These are phyloP conservation scores for Druon quercuslanigerum DNA, from an alignment of 1,140 invertebrate species.

Conservation along the genomic window DNA sequence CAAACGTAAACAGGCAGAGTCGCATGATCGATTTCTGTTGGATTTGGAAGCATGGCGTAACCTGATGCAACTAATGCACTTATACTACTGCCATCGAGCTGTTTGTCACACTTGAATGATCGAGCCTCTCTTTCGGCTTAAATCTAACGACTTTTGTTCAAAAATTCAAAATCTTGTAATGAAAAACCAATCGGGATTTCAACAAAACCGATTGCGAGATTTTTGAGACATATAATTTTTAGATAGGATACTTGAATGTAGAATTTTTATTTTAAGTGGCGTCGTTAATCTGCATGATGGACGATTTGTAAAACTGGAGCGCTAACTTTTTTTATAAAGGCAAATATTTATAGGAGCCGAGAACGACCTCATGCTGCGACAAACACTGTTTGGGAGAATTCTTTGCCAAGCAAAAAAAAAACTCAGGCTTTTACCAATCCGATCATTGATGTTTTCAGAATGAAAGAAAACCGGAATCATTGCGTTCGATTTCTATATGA, in stretches of 20 bases:
- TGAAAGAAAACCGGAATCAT: not conserved
- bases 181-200: too few species aligned
- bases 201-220: too few species aligned
- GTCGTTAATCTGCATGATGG: not conserved
- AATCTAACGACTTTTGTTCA: not conserved
- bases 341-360: not conserved
- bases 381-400: not conserved
- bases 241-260: not conserved
- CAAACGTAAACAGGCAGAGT: too few species aligned
- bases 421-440: not conserved
- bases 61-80: too few species aligned
- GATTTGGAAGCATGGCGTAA: too few species aligned
- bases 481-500: not conserved
- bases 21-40: too few species aligned
- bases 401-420: not conserved
- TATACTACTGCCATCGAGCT: too few species aligned
- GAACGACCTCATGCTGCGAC: conserved; percentile 1
- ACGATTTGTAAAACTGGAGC: conserved; percentile 2
- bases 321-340: conserved; percentile 7
- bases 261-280: not conserved
- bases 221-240: not conserved
- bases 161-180: not conserved
- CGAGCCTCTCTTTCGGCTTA: too few species aligned
- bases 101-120: too few species aligned
- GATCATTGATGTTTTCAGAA: not conserved